A percentile compares a stretch with the other conserved stretches of the same genome.
Evolutionary conservation across 2,888 invertebrate species (phyloP).

Genomic region (Cosmia trapezina): DNA sequence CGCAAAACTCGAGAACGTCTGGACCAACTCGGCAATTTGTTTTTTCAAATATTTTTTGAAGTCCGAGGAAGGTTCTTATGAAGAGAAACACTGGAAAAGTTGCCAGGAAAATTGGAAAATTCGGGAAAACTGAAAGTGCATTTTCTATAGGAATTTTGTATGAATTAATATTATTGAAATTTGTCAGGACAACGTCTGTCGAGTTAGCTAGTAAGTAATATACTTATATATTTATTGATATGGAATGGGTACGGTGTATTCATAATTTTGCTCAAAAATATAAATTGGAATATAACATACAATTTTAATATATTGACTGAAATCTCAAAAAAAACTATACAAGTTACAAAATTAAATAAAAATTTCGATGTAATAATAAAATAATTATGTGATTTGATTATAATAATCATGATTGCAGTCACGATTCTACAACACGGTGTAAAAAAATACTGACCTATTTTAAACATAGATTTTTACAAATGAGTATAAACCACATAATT

Average conservation of each 20-base stretch:
- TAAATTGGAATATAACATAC: constrained; percentile 8
- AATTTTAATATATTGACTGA: constrained; percentile 22
- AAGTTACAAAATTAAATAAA: constrained; percentile 29
- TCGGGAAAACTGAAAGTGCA: too few species aligned
- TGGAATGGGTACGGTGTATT: constrained; percentile 57
- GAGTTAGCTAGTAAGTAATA: too few species aligned
- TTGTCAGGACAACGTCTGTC: too few species aligned
- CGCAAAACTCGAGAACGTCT: too few species aligned
- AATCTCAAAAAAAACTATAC: constrained; percentile 33
- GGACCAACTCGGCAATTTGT: too few species aligned
- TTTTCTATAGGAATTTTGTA: too few species aligned
- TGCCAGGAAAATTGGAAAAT: too few species aligned
- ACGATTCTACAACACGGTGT: constrained; percentile 14
- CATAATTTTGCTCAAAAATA: constrained; percentile 10
- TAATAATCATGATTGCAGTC: constrained; percentile 9
- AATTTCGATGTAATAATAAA: constrained; percentile 23
- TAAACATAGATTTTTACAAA: constrained; percentile 39
- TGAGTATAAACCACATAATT: constrained; percentile 48
- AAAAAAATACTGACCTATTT: constrained; percentile 44
- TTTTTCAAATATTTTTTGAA: too few species aligned
- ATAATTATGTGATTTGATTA: constrained; percentile 33
- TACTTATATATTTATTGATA: constrained; percentile 53
- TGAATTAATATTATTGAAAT: too few species aligned
- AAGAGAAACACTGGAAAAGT: too few species aligned
- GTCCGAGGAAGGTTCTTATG: too few species aligned